These are phyloP conservation scores for Vanacampus margaritifer DNA, from an alignment of 2,113 vertebrate species.

Conservation along the genomic window DNA sequence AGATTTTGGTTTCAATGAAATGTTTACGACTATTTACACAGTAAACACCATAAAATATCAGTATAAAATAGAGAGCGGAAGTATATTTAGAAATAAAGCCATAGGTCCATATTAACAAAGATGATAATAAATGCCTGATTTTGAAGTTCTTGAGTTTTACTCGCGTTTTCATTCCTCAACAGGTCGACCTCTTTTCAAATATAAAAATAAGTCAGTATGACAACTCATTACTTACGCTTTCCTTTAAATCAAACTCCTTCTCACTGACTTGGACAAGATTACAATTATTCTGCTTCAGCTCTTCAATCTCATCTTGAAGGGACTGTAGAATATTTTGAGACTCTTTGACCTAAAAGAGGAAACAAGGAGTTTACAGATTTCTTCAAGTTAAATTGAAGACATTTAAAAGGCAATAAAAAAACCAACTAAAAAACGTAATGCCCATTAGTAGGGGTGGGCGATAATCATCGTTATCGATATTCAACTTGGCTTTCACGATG, in stretches of 20 bases:
- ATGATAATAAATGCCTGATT: not conserved
- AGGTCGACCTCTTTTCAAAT: not conserved
- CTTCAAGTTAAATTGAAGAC: too few species aligned
- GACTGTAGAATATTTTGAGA: not conserved
- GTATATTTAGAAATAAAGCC: too few species aligned
- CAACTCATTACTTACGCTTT: not conserved
- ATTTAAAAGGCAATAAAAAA: too few species aligned
- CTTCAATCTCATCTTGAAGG: not conserved
- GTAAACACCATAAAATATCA: too few species aligned
- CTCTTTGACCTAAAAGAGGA: not conserved
- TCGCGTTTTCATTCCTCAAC: not conserved
- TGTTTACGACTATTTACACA: too few species aligned
- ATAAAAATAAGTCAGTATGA: not conserved
- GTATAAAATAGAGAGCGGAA: not conserved
- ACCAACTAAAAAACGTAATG: too few species aligned
- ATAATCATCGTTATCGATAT: too few species aligned
- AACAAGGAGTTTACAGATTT: not conserved
- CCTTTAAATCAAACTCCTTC: not conserved
- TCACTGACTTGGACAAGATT: not conserved
- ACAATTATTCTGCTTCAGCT: not conserved
- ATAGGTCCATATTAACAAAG: too few species aligned
- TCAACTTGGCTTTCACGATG: too few species aligned
- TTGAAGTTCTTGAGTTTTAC: too few species aligned
- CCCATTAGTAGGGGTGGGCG: too few species aligned
- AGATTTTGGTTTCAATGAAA: too few species aligned